phyloP scores from a whole-genome alignment of 2,888 invertebrate species.

The Spisula solida region DNA sequence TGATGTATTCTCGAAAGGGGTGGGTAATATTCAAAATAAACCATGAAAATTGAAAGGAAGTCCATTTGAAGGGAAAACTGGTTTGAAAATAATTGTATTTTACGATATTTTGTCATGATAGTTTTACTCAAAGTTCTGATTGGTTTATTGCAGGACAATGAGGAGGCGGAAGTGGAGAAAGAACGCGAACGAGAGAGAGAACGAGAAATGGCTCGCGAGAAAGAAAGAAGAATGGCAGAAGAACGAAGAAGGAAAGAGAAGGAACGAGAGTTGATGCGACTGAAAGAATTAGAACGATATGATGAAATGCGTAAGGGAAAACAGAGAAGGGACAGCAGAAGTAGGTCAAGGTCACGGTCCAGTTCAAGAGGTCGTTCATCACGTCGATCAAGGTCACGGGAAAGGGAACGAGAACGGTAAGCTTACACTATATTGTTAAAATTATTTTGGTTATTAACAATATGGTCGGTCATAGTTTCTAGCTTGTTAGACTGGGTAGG shows the following conservation, averaged over 20 bases:
- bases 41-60: slow-evolving; percentile 38
- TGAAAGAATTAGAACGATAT: slow-evolving; percentile 86
- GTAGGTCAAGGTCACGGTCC: slow-evolving; percentile 79
- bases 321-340: slow-evolving; percentile 65
- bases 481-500: too few relatives aligned
- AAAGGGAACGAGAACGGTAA: slow-evolving; percentile 77
- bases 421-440: background rate
- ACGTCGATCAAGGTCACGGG: slow-evolving; percentile 86
- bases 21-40: background rate
- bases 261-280: slow-evolving; percentile 84
- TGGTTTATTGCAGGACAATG: slow-evolving; percentile 90
- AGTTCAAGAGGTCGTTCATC: slow-evolving; percentile 87
- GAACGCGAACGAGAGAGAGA: slow-evolving; percentile 67
- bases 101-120: background rate
- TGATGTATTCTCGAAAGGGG: background rate
- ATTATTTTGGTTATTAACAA: too few relatives aligned
- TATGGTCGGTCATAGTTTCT: too few relatives aligned
- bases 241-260: slow-evolving; percentile 75
- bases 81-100: background rate
- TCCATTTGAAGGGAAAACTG: background rate
- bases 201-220: slow-evolving; percentile 87
- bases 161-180: slow-evolving; percentile 81
- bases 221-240: slow-evolving; percentile 79
- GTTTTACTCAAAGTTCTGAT: background rate
- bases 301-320: slow-evolving; percentile 62